phyloP scores from a whole-genome alignment of 2,797 vertebrate genomes.

The Falco rusticolus region DNA sequence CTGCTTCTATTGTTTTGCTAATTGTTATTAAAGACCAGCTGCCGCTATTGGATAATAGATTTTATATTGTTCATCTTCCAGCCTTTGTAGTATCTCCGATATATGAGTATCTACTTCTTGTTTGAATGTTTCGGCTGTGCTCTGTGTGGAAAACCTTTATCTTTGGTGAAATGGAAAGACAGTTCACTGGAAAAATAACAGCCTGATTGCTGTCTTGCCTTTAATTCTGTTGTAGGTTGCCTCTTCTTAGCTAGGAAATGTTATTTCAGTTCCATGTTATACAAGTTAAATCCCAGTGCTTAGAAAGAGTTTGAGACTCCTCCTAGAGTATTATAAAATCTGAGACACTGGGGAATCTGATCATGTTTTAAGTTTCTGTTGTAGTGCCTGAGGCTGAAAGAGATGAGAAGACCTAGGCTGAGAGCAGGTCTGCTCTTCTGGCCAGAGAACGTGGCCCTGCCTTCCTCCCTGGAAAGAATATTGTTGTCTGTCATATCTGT shows the following conservation, averaged over 20 bases:
- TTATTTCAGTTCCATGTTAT: background rate
- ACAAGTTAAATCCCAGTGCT: background rate
- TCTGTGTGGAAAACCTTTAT: background rate
- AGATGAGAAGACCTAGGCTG: background rate
- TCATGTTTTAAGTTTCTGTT: background rate
- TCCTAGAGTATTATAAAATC: background rate
- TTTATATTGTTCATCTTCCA: background rate
- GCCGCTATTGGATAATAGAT: background rate
- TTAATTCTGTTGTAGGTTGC: background rate
- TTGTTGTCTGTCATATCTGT: background rate
- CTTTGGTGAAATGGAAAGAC: background rate
- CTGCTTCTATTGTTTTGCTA: background rate
- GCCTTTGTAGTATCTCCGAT: background rate
- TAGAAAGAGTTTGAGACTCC: background rate
- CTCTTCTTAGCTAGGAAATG: background rate
- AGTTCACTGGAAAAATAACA: background rate
- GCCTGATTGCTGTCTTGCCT: background rate
- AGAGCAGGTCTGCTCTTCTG: background rate
- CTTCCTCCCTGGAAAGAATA: background rate
- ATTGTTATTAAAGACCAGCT: background rate
- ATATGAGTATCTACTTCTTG: background rate
- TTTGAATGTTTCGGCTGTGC: background rate
- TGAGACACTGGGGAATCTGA: background rate
- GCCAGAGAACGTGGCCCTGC: background rate
- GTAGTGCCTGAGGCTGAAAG: background rate